Conservation (phyloP, 1,140 invertebrate species). For the Anastrepha obliqua region DNA sequence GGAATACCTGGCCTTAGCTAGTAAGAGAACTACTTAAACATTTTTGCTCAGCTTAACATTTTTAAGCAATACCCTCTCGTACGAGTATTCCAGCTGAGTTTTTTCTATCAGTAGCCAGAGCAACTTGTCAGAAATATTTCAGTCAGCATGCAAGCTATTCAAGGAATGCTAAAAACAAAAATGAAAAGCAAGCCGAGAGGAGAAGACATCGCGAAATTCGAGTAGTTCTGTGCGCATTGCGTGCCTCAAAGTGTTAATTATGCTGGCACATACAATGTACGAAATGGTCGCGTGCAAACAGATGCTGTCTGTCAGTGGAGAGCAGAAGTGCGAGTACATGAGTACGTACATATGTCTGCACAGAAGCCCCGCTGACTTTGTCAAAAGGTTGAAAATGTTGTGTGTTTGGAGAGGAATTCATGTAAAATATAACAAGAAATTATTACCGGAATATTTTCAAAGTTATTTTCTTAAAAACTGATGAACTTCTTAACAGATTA, state of each 20-base stretch:
- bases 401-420: too few relatives aligned
- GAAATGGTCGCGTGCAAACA: slow-evolving; percentile 16
- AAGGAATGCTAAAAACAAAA: background rate
- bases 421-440: too few relatives aligned
- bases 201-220: slow-evolving; percentile 21
- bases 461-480: background rate
- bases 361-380: background rate
- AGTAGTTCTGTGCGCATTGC: slow-evolving; percentile 34
- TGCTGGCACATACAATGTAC: slow-evolving; percentile 18
- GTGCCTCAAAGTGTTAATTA: slow-evolving; percentile 52
- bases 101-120: slow-evolving; percentile 1
- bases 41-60: too few relatives aligned
- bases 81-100: background rate
- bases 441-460: too few relatives aligned
- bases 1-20: too few relatives aligned
- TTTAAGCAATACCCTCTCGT: too few relatives aligned
- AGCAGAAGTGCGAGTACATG: background rate
- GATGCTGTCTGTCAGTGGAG: background rate
- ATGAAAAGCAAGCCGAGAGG: background rate
- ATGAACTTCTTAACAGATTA: background rate
- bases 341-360: background rate
- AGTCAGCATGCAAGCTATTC: slow-evolving; percentile 33
- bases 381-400: background rate
- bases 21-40: too few relatives aligned
- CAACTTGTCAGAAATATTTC: slow-evolving; percentile 18